These are phyloP conservation scores for Caradrina kadenii DNA, from an alignment of 2,888 invertebrate species.

Conservation along the genomic window DNA sequence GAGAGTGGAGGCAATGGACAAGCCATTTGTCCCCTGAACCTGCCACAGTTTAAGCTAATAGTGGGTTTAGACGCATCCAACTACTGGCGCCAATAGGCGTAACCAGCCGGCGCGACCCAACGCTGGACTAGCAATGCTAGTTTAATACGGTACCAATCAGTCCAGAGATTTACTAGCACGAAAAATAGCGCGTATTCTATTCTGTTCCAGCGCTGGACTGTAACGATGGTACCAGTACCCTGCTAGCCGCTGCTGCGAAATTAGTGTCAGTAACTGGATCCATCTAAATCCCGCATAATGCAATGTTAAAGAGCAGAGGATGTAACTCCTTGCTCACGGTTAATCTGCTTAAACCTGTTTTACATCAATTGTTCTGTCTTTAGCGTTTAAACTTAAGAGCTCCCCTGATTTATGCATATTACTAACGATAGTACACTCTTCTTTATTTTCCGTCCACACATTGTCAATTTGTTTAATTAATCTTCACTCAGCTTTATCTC, in stretches of 20 bases:
- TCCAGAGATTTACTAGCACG: too few species aligned
- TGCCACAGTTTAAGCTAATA: conserved; percentile 29
- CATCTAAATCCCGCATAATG: conserved; percentile 7
- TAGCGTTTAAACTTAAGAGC: neutral
- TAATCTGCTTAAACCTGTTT: conserved; percentile 24
- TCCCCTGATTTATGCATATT: conserved; percentile 1
- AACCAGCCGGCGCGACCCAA: too few species aligned
- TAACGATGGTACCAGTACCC: too few species aligned
- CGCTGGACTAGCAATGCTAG: too few species aligned
- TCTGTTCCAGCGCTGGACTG: too few species aligned
- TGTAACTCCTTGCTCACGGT: conserved; percentile 22
- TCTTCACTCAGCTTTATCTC: conserved; percentile 42
- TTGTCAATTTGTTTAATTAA: conserved; percentile 43
- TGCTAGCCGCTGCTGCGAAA: too few species aligned
- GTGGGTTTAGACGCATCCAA: too few species aligned
- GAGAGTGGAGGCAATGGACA: conserved; percentile 20
- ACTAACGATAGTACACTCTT: neutral
- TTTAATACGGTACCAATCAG: too few species aligned
- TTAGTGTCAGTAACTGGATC: too few species aligned
- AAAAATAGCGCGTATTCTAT: too few species aligned
- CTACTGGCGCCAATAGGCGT: too few species aligned
- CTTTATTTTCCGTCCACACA: conserved; percentile 33
- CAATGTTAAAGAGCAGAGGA: conserved; percentile 32
- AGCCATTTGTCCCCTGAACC: conserved; percentile 40
- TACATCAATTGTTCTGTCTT: conserved; percentile 27